Percentiles rank a stretch among this genome's conserved stretches.
These are phyloP conservation scores for Progne subis DNA, from an alignment of 2,113 vertebrate genomes.

Conservation along the genomic window DNA sequence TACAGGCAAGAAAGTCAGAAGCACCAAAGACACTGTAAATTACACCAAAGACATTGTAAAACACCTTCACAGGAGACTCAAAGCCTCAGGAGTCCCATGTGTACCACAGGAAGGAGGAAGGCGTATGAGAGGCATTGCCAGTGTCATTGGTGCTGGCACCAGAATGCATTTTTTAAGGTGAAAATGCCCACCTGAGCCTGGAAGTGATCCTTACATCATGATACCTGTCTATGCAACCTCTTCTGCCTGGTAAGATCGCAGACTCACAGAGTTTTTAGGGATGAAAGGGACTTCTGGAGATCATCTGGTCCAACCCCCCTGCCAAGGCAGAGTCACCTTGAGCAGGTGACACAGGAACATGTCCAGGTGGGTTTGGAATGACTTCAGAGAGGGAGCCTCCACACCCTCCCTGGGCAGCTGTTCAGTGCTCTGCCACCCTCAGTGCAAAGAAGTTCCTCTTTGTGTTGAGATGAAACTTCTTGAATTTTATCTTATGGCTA, in stretches of 20 bases:
- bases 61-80: not conserved
- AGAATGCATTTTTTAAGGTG: not conserved
- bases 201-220: not conserved
- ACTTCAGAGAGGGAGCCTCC: not conserved
- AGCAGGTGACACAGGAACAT: not conserved
- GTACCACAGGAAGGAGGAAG: not conserved
- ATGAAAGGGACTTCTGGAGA: not conserved
- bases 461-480: not conserved
- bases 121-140: not conserved
- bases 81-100: not conserved
- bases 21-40: not conserved
- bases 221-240: not conserved
- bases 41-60: not conserved
- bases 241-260: not conserved
- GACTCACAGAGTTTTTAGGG: not conserved
- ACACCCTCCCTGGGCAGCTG: not conserved
- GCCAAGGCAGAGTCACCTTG: fast-evolving
- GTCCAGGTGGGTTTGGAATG: not conserved
- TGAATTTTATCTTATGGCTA: not conserved
- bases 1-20: not conserved
- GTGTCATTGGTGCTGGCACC: not conserved
- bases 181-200: not conserved
- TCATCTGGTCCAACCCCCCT: not conserved
- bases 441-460: not conserved
- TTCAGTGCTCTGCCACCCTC: not conserved